Conservation (phyloP, 2,797 vertebrate genomes). For the Iguana delicatissima region DNA sequence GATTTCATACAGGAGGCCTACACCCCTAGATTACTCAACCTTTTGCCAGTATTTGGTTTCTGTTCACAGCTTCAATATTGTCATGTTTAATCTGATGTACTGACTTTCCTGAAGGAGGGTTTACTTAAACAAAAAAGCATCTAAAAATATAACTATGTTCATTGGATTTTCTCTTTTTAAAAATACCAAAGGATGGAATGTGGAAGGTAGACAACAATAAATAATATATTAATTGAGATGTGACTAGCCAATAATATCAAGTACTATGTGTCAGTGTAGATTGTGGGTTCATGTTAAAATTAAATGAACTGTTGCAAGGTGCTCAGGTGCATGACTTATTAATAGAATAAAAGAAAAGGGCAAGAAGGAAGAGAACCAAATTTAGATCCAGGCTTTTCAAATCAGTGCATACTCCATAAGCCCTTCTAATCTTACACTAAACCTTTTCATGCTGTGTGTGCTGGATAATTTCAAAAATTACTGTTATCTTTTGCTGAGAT, state of each 20-base stretch:
- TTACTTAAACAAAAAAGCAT: not conserved
- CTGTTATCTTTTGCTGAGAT: not conserved
- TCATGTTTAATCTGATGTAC: not conserved
- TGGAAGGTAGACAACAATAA: not conserved
- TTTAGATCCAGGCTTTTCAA: not conserved
- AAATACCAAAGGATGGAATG: not conserved
- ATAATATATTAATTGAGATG: conserved; percentile 12
- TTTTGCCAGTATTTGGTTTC: not conserved
- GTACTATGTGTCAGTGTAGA: not conserved
- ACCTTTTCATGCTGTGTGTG: not conserved
- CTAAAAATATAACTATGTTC: conserved; percentile 2
- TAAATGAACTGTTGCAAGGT: conserved; percentile 35
- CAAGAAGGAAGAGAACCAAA: conserved; percentile 2
- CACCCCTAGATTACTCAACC: not conserved
- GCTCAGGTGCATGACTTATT: conserved; percentile 19
- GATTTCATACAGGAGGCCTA: not conserved
- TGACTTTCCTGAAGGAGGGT: not conserved
- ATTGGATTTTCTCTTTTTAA: not conserved
- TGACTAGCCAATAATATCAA: not conserved
- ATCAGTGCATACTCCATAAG: not conserved
- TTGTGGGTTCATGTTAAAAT: conserved; percentile 32
- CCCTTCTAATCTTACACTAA: conserved; percentile 4
- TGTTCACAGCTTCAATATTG: not conserved
- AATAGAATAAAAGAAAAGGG: conserved; percentile 28
- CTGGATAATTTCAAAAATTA: not conserved